Base-by-base conservation (phyloP, 2,113 vertebrate genomes). In the Fukomys damarensis region DNA sequence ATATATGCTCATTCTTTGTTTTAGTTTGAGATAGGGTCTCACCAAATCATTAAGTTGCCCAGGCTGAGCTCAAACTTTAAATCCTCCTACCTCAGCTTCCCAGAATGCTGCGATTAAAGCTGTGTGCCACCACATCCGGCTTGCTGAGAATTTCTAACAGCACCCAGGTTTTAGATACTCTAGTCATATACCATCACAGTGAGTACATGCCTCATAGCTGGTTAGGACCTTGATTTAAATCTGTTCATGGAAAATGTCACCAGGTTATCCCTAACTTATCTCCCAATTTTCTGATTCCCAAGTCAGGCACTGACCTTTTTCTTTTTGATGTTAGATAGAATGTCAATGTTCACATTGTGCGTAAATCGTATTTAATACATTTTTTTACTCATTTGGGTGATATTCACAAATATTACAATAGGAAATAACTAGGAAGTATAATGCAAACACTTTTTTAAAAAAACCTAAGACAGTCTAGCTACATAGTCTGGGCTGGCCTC, bases 351-450 rank as follows among this genome's bases (percentile, higher is more conserved):
- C 58, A 97, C 65, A 95, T 58, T 88, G 17, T 72, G 20, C 85
- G 30, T 93, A 93, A 91, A 86, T 83, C 43, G 28, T 82, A 14
- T 89, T 86, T 95, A n/a, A 79, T 86, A 65, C 7, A 63, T 89
- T 90, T 87, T 96, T 95, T 97, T 97, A 95, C 80, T 92, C 92
- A 93, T 72, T 41, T 96, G 61, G 52, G 26, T 92, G 76, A 82
- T 86, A 91, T 54, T 96, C 70, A 95, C 54, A 96, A 96, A 90
- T 52, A 94, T 94, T 41, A 89, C 76, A 97, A 79, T 59, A 49
- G 72, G 41, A 63, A 97, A 79, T 84, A 81, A 89, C 14, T 88
- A 96, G 65, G 95, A 90, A 85, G 38, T 74, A 28, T 91, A 92
- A 95, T 41, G 77, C 66, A 94, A 58, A 17, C 96, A 82, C 93